A percentile compares a stretch with the other conserved stretches of the same genome.
phyloP scores from a whole-genome alignment of 2,113 vertebrate species.

The Amia ocellicauda region DNA sequence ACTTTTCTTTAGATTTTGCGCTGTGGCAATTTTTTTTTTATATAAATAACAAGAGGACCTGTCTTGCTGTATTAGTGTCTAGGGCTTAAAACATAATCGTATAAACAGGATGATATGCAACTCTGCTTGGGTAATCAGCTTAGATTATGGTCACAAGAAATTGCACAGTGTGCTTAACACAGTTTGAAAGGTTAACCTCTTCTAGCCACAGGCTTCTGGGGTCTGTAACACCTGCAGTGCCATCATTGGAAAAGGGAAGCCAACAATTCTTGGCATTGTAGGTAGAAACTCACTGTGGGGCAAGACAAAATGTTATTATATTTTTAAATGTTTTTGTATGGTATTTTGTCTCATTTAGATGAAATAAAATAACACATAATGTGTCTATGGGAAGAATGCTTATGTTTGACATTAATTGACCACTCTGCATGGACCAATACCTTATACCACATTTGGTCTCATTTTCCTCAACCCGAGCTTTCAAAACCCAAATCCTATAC shows the following conservation, averaged over 20 bases:
- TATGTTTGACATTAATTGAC: too few species aligned
- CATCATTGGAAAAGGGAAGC: neutral
- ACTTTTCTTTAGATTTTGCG: neutral
- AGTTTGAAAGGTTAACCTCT: neutral
- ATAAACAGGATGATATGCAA: neutral
- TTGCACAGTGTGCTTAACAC: neutral
- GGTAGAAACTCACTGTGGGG: too few species aligned
- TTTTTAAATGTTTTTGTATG: too few species aligned
- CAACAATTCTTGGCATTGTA: too few species aligned
- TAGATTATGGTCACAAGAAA: neutral
- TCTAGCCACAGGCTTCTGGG: neutral
- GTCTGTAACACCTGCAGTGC: neutral
- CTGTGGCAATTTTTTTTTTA: neutral
- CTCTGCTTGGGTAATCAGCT: neutral
- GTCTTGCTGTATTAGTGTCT: neutral
- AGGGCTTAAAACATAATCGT: neutral
- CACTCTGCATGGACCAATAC: too few species aligned
- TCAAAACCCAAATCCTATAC: too few species aligned
- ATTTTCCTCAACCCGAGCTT: too few species aligned
- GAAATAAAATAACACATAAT: too few species aligned
- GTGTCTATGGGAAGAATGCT: too few species aligned
- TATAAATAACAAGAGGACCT: neutral
- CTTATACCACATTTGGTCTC: too few species aligned
- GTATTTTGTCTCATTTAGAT: too few species aligned
- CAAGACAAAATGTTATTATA: too few species aligned